A percentile compares a stretch with the other conserved stretches of the same genome.
Evolutionary conservation across 2,797 vertebrate genomes (phyloP).

Genomic region (Diplodus puntazzo): DNA sequence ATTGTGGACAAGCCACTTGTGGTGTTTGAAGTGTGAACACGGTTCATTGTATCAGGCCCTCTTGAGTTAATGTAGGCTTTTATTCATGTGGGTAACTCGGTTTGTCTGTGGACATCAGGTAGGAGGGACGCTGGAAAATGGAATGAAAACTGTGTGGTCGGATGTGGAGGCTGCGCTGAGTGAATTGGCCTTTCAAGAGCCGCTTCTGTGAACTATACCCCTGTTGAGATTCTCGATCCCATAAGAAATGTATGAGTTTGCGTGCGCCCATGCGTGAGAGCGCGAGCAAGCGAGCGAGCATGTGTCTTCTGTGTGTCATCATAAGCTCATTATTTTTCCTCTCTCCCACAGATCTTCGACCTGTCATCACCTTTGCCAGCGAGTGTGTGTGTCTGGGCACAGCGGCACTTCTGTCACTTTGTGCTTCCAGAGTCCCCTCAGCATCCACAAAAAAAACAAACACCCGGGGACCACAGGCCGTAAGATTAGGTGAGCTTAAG

Average conservation of each 20-base stretch:
- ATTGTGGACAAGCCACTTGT: slow-evolving; percentile 67
- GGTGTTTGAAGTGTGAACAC: slow-evolving; percentile 65
- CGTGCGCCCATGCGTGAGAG: slow-evolving; percentile 35
- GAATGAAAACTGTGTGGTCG: slow-evolving; percentile 46
- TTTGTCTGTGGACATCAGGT: slow-evolving; percentile 57
- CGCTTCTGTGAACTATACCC: slow-evolving; percentile 67
- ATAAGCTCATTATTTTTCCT: slow-evolving; percentile 84
- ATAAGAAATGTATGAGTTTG: slow-evolving; percentile 71
- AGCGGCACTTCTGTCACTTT: slow-evolving; percentile 72
- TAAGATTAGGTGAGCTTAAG: slow-evolving; percentile 76
- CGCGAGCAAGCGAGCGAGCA: slow-evolving; percentile 45
- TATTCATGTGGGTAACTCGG: slow-evolving; percentile 55
- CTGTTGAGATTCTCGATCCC: slow-evolving; percentile 72
- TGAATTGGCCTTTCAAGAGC: slow-evolving; percentile 71
- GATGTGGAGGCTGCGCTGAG: slow-evolving; percentile 57
- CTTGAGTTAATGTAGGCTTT: slow-evolving; percentile 79
- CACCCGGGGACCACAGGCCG: slow-evolving; percentile 61
- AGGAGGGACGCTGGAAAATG: slow-evolving; percentile 62
- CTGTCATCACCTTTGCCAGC: slow-evolving; percentile 79
- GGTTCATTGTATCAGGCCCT: slow-evolving; percentile 72
- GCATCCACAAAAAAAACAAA: slow-evolving; percentile 26
- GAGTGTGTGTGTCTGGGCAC: slow-evolving; percentile 53
- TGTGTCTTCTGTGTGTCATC: slow-evolving; percentile 79
- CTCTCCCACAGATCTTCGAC: slow-evolving; percentile 90
- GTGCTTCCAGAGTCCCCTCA: slow-evolving; percentile 54